Base-by-base conservation (phyloP, 1,140 invertebrate species). In the Reticulitermes speratus region DNA sequence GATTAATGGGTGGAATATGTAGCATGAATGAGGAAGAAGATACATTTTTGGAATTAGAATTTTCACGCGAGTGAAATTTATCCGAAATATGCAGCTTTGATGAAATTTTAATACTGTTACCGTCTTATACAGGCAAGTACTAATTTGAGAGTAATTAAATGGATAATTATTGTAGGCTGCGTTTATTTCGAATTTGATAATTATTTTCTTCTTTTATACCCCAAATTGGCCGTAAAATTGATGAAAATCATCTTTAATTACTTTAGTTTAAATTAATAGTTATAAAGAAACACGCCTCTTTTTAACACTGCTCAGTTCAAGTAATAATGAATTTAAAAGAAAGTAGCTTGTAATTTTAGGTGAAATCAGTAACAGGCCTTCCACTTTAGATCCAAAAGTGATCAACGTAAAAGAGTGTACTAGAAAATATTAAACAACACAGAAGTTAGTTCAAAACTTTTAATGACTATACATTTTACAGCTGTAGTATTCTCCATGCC, bases 401-500 rank as follows among this genome's bases (percentile, higher is more conserved):
- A 55, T 55, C 19, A 55, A 21, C 16, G 52, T 55, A 55, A 55
- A 55, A 12, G 52, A 16, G 5, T 55, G 19, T 55, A 21, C 14
- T 55, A 9, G 5, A 75, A 75, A 75, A 75, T n/a, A 30, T 75
- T 75, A 30, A 75, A 11, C 65, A 75, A 75, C 16, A 75, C 25
- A 65, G n/a, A 75, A 75, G 14, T 30, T 75, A 55, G n/a, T 30
- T 75, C n/a, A 75, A 75, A 75, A 75, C 65, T 75, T 75, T n/a
- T 75, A 30, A 75, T 75, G 65, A 75, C 3, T 30, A 30, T 30
- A 75, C n/a, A 30, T 30, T 75, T 75, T 7, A 30, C 65, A 75
- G 65, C 65, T 75, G 65, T 75, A 8, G 65, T 75, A 30, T 75
- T 75, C n/a, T 75, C 65, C 65, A 75, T 16, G 65, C n/a, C n/a